Evolutionary conservation across 2,113 vertebrate species (phyloP).

Genomic region (Lynx canadensis): DNA sequence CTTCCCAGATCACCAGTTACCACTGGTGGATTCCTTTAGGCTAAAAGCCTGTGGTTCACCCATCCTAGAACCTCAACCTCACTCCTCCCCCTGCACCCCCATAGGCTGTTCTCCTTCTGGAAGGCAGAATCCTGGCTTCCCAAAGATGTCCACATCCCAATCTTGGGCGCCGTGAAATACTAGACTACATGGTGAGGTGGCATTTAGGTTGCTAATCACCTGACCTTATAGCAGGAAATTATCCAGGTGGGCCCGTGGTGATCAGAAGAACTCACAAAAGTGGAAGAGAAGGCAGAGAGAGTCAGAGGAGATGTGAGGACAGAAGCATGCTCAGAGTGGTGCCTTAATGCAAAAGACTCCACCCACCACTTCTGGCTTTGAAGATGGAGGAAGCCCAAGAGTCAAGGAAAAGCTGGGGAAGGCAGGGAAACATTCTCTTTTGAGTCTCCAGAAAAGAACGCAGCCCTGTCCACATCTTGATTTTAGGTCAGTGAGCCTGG

Average conservation of each 20-base stretch:
- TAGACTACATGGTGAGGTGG: background rate
- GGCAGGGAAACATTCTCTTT: background rate
- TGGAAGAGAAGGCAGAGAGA: background rate
- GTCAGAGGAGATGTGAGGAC: background rate
- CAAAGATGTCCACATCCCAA: background rate
- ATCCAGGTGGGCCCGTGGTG: too few species aligned
- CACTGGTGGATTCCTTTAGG: background rate
- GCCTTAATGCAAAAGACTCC: accelerated
- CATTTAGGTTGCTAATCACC: background rate
- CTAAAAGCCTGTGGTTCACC: background rate
- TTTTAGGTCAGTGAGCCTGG: background rate
- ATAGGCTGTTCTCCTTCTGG: background rate
- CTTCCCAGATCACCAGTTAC: background rate
- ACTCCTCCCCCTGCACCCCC: background rate
- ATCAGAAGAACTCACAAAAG: background rate
- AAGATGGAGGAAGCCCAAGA: background rate
- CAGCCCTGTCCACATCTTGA: background rate
- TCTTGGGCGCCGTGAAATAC: background rate
- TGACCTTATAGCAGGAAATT: background rate
- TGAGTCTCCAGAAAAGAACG: background rate
- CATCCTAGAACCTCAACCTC: background rate
- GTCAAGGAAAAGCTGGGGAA: background rate
- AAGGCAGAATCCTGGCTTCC: background rate
- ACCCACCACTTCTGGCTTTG: too few species aligned
- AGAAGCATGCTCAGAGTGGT: background rate